Conservation (phyloP, 2,113 vertebrate genomes). For the Periophthalmus modestus region DNA sequence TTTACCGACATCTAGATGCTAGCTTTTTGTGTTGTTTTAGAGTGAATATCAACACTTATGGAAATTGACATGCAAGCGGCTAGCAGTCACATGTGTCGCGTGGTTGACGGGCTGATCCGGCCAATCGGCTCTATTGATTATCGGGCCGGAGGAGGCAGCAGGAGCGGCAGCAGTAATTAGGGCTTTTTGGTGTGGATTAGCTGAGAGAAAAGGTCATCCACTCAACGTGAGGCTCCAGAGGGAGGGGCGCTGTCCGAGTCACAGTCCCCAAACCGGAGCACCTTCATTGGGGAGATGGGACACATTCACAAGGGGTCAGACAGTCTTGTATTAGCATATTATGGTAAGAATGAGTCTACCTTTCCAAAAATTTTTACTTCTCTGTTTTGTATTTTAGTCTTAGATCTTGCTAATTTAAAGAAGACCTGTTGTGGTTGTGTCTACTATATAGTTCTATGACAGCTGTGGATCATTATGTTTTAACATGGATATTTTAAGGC, state of each 20-base stretch:
- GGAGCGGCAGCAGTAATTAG: slow-evolving; percentile 98
- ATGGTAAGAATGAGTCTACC: no score
- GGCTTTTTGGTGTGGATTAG: slow-evolving; percentile 99
- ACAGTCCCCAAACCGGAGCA: slow-evolving; percentile 50
- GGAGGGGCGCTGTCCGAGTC: slow-evolving; percentile 23
- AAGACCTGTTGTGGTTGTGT: no score
- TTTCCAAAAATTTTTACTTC: no score
- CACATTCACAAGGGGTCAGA: not conserved
- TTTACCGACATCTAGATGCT: not conserved
- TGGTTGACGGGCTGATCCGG: slow-evolving; percentile 91
- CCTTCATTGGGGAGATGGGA: slow-evolving; percentile 12
- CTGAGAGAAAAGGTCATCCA: slow-evolving; percentile 96
- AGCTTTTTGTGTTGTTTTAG: not conserved
- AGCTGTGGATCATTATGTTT: no score
- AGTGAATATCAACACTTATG: slow-evolving; percentile 13
- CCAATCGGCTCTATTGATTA: slow-evolving; percentile 95
- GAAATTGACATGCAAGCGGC: slow-evolving; percentile 18
- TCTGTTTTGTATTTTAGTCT: no score
- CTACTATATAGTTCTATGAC: no score
- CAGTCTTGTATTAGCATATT: no score
- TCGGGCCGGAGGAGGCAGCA: slow-evolving; percentile 83
- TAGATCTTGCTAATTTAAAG: no score
- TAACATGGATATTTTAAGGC: no score
- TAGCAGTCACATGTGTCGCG: slow-evolving; percentile 57
- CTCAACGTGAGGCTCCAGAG: slow-evolving; percentile 85